phyloP scores from a whole-genome alignment of 2,113 vertebrate species.

The Oncorhynchus gorbuscha region DNA sequence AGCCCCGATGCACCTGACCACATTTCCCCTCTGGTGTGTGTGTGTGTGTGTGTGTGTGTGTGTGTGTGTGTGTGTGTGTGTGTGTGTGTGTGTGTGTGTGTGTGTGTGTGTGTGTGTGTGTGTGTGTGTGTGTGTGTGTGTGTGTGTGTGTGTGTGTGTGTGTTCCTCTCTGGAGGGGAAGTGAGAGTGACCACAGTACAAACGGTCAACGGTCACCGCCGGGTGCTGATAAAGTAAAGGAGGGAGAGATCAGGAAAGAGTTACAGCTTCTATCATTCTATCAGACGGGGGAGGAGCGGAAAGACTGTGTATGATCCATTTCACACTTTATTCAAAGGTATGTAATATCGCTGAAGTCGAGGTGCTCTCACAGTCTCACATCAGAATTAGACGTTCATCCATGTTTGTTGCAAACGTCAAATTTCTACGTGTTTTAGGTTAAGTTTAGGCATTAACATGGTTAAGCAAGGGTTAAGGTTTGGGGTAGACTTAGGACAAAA shows the following conservation, averaged over 20 bases:
- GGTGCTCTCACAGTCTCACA: not conserved
- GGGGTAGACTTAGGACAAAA: no score
- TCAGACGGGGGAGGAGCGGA: conserved; percentile 28
- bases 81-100: not conserved
- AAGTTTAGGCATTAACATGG: no score
- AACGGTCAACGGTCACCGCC: conserved; percentile 44
- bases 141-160: no score
- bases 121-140: not conserved
- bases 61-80: no score
- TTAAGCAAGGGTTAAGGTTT: no score
- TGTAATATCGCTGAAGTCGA: conserved; percentile 34
- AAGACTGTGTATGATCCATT: conserved; percentile 18
- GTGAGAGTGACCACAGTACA: conserved; percentile 49
- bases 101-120: no score
- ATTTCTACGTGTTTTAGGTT: no score
- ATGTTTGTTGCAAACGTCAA: not conserved
- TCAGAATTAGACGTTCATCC: not conserved
- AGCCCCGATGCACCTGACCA: conserved; percentile 46
- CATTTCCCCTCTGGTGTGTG: conserved; percentile 40
- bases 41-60: no score
- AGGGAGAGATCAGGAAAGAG: conserved; percentile 14
- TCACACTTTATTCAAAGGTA: conserved; percentile 23
- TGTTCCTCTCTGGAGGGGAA: conserved; percentile 51
- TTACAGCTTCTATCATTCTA: conserved; percentile 11
- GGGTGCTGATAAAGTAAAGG: conserved; percentile 4